Evolutionary conservation across 2,113 vertebrate genomes (phyloP), one percentile per base, ranked within the genome.

Genomic region (Cygnus buccinator): DNA sequence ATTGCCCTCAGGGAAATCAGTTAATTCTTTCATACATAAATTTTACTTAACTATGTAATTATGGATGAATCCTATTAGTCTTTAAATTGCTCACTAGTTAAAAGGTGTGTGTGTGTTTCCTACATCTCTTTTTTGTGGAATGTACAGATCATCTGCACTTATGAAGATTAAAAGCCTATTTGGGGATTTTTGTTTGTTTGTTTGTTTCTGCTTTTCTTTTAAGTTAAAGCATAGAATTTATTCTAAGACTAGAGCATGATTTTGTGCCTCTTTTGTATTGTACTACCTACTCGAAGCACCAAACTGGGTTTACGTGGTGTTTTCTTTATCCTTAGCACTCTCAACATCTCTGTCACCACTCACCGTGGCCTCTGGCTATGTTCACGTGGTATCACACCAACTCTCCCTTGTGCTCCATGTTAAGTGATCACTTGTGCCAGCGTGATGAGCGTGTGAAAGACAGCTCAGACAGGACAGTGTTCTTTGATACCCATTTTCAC

Each of bases 21-120:
- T 97, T 97, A 97, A 98, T 98, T 97, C 97, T 90, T 95, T 97
- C 97, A 94, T 97, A 98, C 96, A 97, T 98, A 98, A 98, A 98
- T 98, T 98, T 98, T 98, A 98, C 98, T 98, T 98, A 98, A 98
- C 97, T 98, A 91, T 97, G 97, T 97, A 95, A 98, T 98, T 97
- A 98, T 96, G 97, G 97, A 97, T 95, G 97, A 97, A 97, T 97
- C 97, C 96, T 95, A 96, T 97, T 97, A 97, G 97, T 97, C 95
- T 97, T 95, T 94, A 96, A 96, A 96, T 94, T 80, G 94, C 96
- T 95, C 67, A 97, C 95, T 97, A 97, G 97, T 98, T 97, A 98
- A 98, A 98, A 98, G 97, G 98, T 97, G 95, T 97, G 91, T 96
- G 41, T 92, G 93, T 94, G 89, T 95, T 97, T 95, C 93, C 95